Evolutionary conservation across 2,797 vertebrate species (phyloP), one percentile per base, ranked within the genome.

Genomic region (Brachyrhaphis roseni): DNA sequence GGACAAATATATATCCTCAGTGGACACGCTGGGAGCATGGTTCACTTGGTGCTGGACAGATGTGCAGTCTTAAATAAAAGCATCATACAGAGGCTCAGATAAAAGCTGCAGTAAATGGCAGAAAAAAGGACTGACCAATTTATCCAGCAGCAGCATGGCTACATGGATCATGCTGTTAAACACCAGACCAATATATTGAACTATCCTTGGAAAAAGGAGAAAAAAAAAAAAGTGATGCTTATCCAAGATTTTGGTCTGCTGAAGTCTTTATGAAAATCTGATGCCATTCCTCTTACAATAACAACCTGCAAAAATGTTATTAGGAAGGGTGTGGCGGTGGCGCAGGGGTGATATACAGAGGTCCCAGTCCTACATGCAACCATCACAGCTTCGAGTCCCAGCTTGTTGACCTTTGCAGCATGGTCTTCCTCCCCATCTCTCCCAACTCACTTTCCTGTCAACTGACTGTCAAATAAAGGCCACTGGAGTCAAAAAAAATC

Each of bases 141-240:
- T 45, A 46, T 64, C 39, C 43, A 34, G 59, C 75, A 62, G 20
- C 41, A 75, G 74, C 39, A 43, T n/a, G 36, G 51, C 53, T 76
- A 57, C 16, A 45, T 47, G 41, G 57, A 18, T 76, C 75, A 46
- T 64, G 75, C n/a, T 76, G 28, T 36, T 47, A 64, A 45, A 76
- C 10, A 47, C 28, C 16, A 76, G 16, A 64, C 11, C 53, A 76
- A 64, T 46, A 46, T 31, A 23, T 20, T 23, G 18, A 76, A 47
- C 43, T 62, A 7, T 3, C 15, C 55, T 64, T 62, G 12, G 5
- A 6, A 57, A n/a, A 57, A 13, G 26, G 8, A 2, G 26, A 1
- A 1, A 59, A 57, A 31, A 6, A 16, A 11, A 57, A 75, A 75
- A 57, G 39, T 45, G 2, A 31, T 23, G 53, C 41, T 76, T 64